Base-by-base conservation (phyloP, 2,888 invertebrate species). In the Tiphia femorata region DNA sequence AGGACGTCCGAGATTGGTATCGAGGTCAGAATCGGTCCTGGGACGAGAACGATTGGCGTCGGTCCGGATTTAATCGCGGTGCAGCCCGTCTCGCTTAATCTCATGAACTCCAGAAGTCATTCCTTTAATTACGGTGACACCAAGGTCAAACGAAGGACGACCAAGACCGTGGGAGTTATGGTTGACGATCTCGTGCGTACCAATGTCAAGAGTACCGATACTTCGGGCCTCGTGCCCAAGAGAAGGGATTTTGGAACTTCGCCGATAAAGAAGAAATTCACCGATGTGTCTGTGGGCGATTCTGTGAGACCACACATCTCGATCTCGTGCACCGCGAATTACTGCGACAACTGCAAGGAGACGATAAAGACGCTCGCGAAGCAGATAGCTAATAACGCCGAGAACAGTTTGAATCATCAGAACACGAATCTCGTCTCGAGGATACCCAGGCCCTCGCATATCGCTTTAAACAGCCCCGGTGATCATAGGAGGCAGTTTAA, bases 311-410 rank as follows among this genome's bases (percentile, higher is more conserved):
- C 67, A 0, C 85, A 86, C 46, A 85, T 87, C 37, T 83, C 84
- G 0, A 85, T 86, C 23, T 83, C 86, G 10, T 84, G 86, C 64
- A 84, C 86, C 33, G 86, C 85, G 20, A 87, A 87, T 65, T 87
- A 87, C 66, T 89, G 88, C 83, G 88, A 89, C 75, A 88, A 88
- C 59, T 89, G 88, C 73, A 87, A 87, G 71, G 87, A 86, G 67
- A 86, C 85, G 30, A 87, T 87, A 8, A 86, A 86, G 57, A 84
- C 84, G 57, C 80, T 88, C 61, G 87, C 87, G 10, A 85, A 85
- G 62, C 77, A 80, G 25, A 79, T 80, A 10, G 71, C 70, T 3
- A 77, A 72, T 12, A 77, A 72, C 30, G 65, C 64, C 1, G 76
- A 78, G 23, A 71, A 67, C 38, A 63, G 65, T 20, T 58, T 69